Percentiles rank a stretch among this genome's conserved stretches.
These are phyloP conservation scores for Gobiocypris rarus DNA, from an alignment of 2,113 vertebrate genomes.

Conservation along the genomic window DNA sequence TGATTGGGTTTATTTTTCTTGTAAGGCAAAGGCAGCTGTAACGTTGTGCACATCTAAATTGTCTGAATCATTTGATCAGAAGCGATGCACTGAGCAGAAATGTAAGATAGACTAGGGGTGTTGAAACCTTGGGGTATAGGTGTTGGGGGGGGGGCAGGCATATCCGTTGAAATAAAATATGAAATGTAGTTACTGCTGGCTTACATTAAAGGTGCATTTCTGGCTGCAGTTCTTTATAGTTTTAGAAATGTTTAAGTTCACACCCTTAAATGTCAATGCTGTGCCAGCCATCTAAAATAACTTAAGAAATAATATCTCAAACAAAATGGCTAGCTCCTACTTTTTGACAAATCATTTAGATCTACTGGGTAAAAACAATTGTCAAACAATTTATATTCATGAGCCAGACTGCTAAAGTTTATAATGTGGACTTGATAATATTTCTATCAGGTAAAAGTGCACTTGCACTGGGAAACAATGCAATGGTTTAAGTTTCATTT, in stretches of 20 bases:
- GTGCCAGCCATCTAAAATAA: background rate
- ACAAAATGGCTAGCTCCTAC: background rate
- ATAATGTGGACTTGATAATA: background rate
- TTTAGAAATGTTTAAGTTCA: background rate
- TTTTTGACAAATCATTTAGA: background rate
- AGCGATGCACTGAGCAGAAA: background rate
- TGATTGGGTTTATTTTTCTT: constrained; percentile 22
- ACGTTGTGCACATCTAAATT: background rate
- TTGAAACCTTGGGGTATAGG: too few relatives aligned
- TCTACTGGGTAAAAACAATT: background rate
- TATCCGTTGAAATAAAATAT: constrained; percentile 8
- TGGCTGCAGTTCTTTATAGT: background rate
- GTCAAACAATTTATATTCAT: background rate
- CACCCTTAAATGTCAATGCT: background rate
- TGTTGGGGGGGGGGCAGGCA: too few relatives aligned
- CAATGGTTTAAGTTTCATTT: too few relatives aligned
- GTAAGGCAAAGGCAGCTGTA: background rate
- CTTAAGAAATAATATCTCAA: background rate
- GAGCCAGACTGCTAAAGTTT: background rate
- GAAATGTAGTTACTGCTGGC: background rate
- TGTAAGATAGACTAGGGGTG: background rate
- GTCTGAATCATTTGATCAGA: background rate
- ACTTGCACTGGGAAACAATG: too few relatives aligned
- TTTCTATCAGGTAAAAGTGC: background rate
- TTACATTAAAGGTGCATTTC: background rate